Conservation (phyloP, 2,113 vertebrate species). For the Motacilla alba region DNA sequence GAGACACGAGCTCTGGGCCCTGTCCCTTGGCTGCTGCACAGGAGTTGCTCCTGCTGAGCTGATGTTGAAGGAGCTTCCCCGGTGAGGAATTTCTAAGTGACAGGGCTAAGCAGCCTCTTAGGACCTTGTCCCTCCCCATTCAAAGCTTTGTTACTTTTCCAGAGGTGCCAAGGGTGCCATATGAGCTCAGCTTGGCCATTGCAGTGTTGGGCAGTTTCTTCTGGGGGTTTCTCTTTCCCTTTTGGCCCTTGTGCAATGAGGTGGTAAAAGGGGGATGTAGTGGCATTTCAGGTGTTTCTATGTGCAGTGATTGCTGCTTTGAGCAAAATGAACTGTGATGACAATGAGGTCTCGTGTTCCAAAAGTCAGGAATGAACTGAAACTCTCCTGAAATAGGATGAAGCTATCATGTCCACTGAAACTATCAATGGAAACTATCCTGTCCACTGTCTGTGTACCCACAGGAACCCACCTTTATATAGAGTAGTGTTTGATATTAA, state of each 20-base stretch:
- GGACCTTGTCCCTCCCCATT: neutral
- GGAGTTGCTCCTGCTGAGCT: neutral
- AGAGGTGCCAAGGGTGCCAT: neutral
- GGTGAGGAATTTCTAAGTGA: neutral
- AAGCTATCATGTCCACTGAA: neutral
- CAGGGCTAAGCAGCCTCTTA: neutral
- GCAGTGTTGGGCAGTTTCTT: neutral
- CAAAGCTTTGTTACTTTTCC: neutral
- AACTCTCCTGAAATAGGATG: neutral
- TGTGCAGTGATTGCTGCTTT: neutral
- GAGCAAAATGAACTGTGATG: neutral
- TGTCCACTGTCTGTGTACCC: neutral
- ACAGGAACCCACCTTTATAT: neutral
- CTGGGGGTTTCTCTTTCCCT: neutral
- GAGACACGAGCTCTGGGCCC: accelerated
- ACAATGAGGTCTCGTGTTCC: neutral
- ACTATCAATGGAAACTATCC: neutral
- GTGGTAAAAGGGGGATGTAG: neutral
- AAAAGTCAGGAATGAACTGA: neutral
- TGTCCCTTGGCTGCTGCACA: accelerated
- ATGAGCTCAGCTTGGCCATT: neutral
- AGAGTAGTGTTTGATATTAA: neutral
- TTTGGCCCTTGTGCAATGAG: neutral
- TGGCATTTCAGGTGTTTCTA: neutral
- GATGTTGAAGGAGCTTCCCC: neutral